These are phyloP conservation scores for Drosophila picticornis DNA, from an alignment of 2,888 invertebrate genomes.

Conservation along the genomic window DNA sequence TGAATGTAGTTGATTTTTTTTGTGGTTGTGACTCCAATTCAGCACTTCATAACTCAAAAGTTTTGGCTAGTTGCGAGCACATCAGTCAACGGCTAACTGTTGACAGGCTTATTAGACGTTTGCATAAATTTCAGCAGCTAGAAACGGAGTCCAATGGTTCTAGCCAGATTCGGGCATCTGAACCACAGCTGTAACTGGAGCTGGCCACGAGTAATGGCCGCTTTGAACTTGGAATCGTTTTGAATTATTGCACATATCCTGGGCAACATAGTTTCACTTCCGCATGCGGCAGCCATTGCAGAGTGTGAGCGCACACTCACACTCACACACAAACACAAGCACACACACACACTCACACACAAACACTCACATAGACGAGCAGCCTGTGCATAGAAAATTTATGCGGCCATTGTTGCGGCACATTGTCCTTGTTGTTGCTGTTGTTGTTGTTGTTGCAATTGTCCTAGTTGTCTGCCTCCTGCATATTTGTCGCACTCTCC, in stretches of 20 bases:
- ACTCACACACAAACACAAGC: slow-evolving; percentile 36
- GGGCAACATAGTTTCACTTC: slow-evolving; percentile 81
- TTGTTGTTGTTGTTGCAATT: slow-evolving; percentile 44
- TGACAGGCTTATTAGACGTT: slow-evolving; percentile 82
- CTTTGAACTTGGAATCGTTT: slow-evolving; percentile 84
- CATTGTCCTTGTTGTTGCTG: slow-evolving; percentile 64
- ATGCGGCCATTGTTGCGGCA: slow-evolving; percentile 77
- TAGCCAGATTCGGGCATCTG: slow-evolving; percentile 8
- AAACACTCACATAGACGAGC: slow-evolving; percentile 23
- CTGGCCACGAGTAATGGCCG: slow-evolving; percentile 79
- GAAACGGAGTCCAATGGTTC: slow-evolving; percentile 7
- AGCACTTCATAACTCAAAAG: slow-evolving; percentile 73
- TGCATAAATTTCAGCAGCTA: slow-evolving; percentile 71
- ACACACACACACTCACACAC: slow-evolving; percentile 29
- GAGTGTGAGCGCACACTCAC: slow-evolving; percentile 46
- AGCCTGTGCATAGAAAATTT: slow-evolving; percentile 71
- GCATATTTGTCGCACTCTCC: slow-evolving; percentile 78
- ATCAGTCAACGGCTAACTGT: slow-evolving; percentile 66
- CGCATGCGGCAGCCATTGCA: slow-evolving; percentile 69
- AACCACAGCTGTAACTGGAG: slow-evolving; percentile 23
- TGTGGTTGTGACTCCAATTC: slow-evolving; percentile 41
- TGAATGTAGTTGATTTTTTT: slow-evolving; percentile 22
- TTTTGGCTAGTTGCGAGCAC: slow-evolving; percentile 20
- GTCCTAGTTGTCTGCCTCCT: slow-evolving; percentile 75
- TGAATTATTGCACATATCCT: slow-evolving; percentile 83